Base-by-base conservation (phyloP, 2,113 vertebrate genomes). In the Xyliphius kryptos region DNA sequence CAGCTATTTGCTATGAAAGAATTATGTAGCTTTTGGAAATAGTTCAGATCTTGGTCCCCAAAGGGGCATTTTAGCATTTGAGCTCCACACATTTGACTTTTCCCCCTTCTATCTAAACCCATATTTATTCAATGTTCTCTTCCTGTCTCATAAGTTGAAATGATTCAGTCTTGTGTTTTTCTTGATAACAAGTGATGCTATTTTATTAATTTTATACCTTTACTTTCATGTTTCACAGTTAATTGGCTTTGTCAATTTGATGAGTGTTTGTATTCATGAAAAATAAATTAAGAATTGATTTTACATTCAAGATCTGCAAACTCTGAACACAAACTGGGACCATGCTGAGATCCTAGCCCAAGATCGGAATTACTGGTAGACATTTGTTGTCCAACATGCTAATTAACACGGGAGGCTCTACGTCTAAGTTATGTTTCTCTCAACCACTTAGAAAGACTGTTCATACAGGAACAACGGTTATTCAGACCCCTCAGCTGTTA, bases 1-100 rank as follows among this genome's bases (percentile, higher is more conserved):
- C 77, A 83, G 74, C 77, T 85, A 85, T 87, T 82, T 82, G 76
- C 75, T 77, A 51, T 46, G 56, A 70, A 72, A 71, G 70, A 77
- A 80, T 73, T 70, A 70, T 72, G 56, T 66, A n/a, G 68, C 47
- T 78, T 79, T 77, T 84, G 81, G 79, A 85, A 67, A 72, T 55
- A 17, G 58, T 77, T 82, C 80, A 75, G 73, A 66, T 46, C 44
- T 41, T 19, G 61, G 71, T 83, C 82, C 74, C 81, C 1, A 6
- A 76, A 74, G 79, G 79, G 80, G 79, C 79, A 80, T 78, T 78
- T 74, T 74, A 72, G 72, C 63, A 66, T 72, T 78, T 80, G 76
- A 76, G 49, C 44, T 52, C 55, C 36, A 57, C 20, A 15, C 40
- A 38, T 67, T 59, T 68, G 36, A 43, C 49, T 51, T 21, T 40